Evolutionary conservation across 2,797 vertebrate genomes (phyloP).

Genomic region (Natrix natrix): DNA sequence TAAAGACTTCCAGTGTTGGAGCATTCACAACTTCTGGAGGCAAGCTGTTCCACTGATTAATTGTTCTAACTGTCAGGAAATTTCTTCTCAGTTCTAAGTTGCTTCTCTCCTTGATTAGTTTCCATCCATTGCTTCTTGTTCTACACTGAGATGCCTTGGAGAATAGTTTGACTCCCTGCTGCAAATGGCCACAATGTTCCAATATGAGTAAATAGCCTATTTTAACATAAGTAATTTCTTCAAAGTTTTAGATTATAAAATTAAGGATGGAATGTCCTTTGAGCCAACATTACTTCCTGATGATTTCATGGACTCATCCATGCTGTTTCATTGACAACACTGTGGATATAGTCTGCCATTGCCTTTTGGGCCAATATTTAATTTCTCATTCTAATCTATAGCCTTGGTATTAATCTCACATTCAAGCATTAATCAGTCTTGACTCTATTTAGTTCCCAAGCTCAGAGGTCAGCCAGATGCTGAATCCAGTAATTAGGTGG

Average conservation of each 20-base stretch:
- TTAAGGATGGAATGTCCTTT: background rate
- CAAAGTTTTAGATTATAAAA: slow-evolving; percentile 26
- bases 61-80: too few species aligned
- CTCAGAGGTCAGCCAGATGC: background rate
- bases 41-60: too few species aligned
- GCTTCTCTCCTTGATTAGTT: too few species aligned
- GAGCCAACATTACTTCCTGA: background rate
- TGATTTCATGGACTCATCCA: background rate
- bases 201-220: slow-evolving; percentile 38
- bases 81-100: too few species aligned
- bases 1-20: too few species aligned
- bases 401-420: background rate
- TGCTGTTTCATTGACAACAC: background rate
- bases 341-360: background rate
- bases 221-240: slow-evolving; percentile 43
- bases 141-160: too few species aligned
- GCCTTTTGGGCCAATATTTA: background rate
- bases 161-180: background rate
- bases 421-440: background rate
- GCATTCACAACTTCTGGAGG: too few species aligned
- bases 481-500: slow-evolving; percentile 39
- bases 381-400: background rate
- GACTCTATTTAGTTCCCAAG: background rate
- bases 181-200: background rate
- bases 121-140: too few species aligned